Conservation (phyloP, 2,113 vertebrate genomes). For the Antennarius striatus region DNA sequence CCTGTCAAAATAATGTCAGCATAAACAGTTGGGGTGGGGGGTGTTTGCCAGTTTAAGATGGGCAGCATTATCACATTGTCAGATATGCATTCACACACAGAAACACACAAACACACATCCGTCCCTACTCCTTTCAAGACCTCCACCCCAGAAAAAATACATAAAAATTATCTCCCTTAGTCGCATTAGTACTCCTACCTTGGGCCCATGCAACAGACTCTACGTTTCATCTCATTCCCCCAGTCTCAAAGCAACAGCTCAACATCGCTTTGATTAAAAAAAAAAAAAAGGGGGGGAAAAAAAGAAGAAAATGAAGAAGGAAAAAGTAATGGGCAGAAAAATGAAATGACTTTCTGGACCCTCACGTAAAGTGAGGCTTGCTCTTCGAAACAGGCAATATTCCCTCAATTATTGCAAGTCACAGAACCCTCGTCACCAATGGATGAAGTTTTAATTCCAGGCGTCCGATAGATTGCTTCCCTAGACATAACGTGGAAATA, state of each 20-base stretch:
- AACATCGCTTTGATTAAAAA: conserved; percentile 69
- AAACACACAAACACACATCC: conserved; percentile 19
- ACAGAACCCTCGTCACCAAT: conserved; percentile 58
- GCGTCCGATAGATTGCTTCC: conserved; percentile 64
- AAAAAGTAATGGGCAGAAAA: conserved; percentile 79
- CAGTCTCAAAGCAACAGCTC: conserved; percentile 61
- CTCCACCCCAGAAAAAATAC: conserved; percentile 26
- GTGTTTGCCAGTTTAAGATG: conserved; percentile 1
- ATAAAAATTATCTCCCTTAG: conserved; percentile 42
- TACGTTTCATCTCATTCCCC: conserved; percentile 47
- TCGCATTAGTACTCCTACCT: conserved; percentile 65
- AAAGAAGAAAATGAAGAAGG: conserved; percentile 23
- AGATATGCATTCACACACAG: conserved; percentile 1
- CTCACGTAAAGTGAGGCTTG: conserved; percentile 68
- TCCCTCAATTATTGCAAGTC: conserved; percentile 77
- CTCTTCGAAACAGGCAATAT: conserved; percentile 73
- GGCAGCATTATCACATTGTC: conserved; percentile 20
- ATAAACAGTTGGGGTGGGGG: conserved; percentile 47
- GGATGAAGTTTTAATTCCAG: conserved; percentile 75
- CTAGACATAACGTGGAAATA: conserved; percentile 70
- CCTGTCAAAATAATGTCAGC: conserved; percentile 79
- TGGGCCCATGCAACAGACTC: conserved; percentile 10
- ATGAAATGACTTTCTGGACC: conserved; percentile 77
- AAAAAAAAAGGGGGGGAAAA: conserved; percentile 25
- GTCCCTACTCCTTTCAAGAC: conserved; percentile 47